Conservation (phyloP, 2,797 vertebrate genomes). For the Rhabdophis nuchalis region DNA sequence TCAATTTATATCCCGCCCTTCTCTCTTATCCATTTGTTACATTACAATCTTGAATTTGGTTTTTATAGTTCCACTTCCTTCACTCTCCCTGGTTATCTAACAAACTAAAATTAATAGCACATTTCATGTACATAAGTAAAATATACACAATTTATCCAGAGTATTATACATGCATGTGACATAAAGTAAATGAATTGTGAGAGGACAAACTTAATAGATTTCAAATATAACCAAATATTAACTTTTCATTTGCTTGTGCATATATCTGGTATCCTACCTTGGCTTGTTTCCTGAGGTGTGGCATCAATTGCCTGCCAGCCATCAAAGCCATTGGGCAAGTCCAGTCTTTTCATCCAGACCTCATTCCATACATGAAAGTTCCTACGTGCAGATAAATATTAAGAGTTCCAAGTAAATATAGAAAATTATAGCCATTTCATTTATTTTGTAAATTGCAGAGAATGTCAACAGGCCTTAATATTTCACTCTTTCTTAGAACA, state of each 20-base stretch:
- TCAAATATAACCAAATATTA: background rate
- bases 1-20: too few species aligned
- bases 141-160: background rate
- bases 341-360: conserved; percentile 65
- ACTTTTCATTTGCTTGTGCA: background rate
- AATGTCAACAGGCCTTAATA: background rate
- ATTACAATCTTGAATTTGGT: background rate
- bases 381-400: conserved; percentile 31
- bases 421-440: background rate
- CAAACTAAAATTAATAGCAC: background rate
- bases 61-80: background rate
- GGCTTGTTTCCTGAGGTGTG: conserved; percentile 68
- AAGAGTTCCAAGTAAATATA: conserved; percentile 13
- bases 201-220: background rate
- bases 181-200: background rate
- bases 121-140: background rate
- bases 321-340: conserved; percentile 55
- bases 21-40: background rate
- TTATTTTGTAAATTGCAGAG: background rate
- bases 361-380: conserved; percentile 73
- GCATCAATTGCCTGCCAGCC: conserved; percentile 71
- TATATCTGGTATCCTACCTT: conserved; percentile 49
- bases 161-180: background rate
- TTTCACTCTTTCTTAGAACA: background rate
- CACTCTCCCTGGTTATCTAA: background rate